Evolutionary conservation across 2,113 vertebrate genomes (phyloP).

Genomic region (Tragelaphus strepsiceros): DNA sequence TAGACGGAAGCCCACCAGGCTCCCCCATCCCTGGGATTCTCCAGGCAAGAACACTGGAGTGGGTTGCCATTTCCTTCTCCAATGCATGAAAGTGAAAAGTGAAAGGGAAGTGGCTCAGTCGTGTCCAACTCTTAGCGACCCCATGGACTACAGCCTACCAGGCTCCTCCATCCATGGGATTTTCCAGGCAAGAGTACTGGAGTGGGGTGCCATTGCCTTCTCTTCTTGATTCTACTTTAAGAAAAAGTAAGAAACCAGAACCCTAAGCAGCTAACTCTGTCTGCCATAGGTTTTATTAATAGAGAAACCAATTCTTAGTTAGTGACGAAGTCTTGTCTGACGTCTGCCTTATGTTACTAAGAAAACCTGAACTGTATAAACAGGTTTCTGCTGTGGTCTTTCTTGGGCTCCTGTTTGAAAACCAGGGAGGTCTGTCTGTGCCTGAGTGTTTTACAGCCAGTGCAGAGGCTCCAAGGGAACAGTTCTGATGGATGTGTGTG

Average conservation of each 20-base stretch:
- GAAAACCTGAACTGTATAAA: conserved; percentile 29
- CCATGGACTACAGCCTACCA: too few relatives aligned
- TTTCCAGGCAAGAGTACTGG: too few relatives aligned
- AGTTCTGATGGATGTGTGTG: conserved; percentile 29
- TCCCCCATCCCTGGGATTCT: too few relatives aligned
- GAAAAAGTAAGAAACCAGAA: not conserved
- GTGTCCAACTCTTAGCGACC: too few relatives aligned
- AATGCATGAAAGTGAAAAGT: too few relatives aligned
- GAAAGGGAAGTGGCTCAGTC: too few relatives aligned
- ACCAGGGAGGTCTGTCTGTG: conserved; percentile 29
- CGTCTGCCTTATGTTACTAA: not conserved
- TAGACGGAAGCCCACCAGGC: too few relatives aligned
- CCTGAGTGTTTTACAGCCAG: not conserved
- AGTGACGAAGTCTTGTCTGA: not conserved
- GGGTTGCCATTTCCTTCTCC: too few relatives aligned
- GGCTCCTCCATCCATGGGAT: too few relatives aligned
- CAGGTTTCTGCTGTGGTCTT: conserved; percentile 40
- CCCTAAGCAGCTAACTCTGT: not conserved
- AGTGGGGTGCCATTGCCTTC: too few relatives aligned
- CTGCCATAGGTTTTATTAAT: not conserved
- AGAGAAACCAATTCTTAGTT: not conserved
- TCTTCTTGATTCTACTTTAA: not conserved
- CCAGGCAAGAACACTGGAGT: too few relatives aligned
- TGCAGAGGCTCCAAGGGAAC: not conserved
- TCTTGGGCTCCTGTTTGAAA: conserved; percentile 37